These are phyloP conservation scores for Achroia grisella DNA, from an alignment of 1,140 invertebrate genomes.

Conservation along the genomic window DNA sequence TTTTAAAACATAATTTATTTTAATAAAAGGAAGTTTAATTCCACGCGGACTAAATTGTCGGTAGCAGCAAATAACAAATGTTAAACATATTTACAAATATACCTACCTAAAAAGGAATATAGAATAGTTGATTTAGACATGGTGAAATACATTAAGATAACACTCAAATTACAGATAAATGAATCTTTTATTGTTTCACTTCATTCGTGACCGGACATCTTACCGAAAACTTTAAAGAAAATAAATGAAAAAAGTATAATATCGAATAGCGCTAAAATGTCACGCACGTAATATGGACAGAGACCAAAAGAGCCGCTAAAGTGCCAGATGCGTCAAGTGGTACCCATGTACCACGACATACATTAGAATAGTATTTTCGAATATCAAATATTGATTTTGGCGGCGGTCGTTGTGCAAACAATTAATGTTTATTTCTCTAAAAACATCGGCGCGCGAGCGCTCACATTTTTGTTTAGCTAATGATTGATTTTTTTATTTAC, in stretches of 20 bases:
- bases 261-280: constrained; percentile 20
- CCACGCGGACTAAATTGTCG: too few relatives aligned
- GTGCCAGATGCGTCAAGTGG: constrained; percentile 49
- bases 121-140: too few relatives aligned
- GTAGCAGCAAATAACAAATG: too few relatives aligned
- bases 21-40: too few relatives aligned
- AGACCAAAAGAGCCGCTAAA: constrained; percentile 61
- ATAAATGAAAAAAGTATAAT: background rate
- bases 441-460: constrained; percentile 61
- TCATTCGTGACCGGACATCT: too few relatives aligned
- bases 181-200: too few relatives aligned
- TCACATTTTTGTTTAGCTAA: constrained; percentile 68
- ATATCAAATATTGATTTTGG: constrained; percentile 69
- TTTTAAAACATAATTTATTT: too few relatives aligned
- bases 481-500: constrained; percentile 67
- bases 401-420: constrained; percentile 65
- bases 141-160: too few relatives aligned
- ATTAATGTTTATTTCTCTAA: constrained; percentile 70
- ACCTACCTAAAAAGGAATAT: too few relatives aligned
- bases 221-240: background rate
- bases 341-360: constrained; percentile 59
- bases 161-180: too few relatives aligned
- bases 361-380: constrained; percentile 72
- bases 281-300: constrained; percentile 33
- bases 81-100: too few relatives aligned